Evolutionary conservation across 2,888 invertebrate genomes (phyloP).

Genomic region (Ephialtes manifestator): DNA sequence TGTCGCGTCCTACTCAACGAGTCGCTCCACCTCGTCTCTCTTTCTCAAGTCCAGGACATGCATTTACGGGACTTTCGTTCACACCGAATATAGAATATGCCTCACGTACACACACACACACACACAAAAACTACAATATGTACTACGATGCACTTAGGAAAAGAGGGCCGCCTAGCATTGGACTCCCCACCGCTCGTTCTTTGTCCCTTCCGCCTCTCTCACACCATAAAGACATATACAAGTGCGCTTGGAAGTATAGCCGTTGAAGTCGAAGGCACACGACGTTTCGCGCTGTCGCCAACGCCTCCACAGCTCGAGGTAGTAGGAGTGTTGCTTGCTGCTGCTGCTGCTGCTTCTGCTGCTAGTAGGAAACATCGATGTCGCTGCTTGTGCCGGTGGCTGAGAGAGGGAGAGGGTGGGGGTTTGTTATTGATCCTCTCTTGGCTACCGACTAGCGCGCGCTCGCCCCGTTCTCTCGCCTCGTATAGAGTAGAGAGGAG

Average conservation of each 20-base stretch:
- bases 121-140: background rate
- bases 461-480: slow-evolving; percentile 49
- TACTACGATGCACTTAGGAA: slow-evolving; percentile 4
- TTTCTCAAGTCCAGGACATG: background rate
- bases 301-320: slow-evolving; percentile 9
- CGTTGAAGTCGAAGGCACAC: slow-evolving; percentile 6
- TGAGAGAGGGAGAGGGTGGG: slow-evolving; percentile 34
- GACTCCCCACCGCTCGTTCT: background rate
- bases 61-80: slow-evolving; percentile 10
- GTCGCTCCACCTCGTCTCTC: background rate
- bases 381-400: slow-evolving; percentile 28
- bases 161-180: background rate
- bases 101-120: no score
- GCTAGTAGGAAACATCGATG: slow-evolving; percentile 29
- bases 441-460: slow-evolving; percentile 59
- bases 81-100: slow-evolving; percentile 4
- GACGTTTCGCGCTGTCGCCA: slow-evolving; percentile 19
- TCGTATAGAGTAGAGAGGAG: background rate
- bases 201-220: slow-evolving; percentile 17
- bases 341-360: background rate
- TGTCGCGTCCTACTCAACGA: slow-evolving; percentile 1
- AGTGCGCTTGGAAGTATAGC: background rate
- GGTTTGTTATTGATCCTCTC: slow-evolving; percentile 81
- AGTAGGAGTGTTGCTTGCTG: background rate
- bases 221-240: background rate